A percentile compares a stretch with the other conserved stretches of the same genome.
Evolutionary conservation across 2,113 vertebrate species (phyloP).

Genomic region (Bubo bubo): DNA sequence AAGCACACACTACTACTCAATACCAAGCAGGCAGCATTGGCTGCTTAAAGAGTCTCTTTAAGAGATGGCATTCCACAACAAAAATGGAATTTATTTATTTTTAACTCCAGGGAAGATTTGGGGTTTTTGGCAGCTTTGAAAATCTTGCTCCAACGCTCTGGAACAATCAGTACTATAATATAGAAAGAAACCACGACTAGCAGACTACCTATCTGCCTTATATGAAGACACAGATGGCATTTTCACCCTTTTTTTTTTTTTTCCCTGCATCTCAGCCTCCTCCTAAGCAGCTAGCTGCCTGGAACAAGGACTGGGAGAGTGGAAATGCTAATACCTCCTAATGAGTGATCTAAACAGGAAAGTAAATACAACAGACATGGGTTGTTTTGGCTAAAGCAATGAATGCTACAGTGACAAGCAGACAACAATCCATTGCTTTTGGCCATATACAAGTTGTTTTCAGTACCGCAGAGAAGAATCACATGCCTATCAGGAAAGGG

Average conservation of each 20-base stretch:
- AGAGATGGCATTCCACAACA: background rate
- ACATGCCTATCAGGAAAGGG: background rate
- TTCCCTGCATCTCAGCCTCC: background rate
- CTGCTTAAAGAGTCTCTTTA: background rate
- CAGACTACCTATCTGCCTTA: conserved; percentile 35
- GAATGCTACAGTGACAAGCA: background rate
- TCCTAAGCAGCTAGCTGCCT: conserved; percentile 58
- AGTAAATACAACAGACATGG: conserved; percentile 46
- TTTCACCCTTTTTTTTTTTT: conserved; percentile 13
- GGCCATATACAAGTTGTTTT: background rate
- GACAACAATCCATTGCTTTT: background rate
- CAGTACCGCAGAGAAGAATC: conserved; percentile 38
- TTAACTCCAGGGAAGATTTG: conserved; percentile 4
- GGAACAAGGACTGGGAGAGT: conserved; percentile 17
- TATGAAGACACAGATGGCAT: conserved; percentile 52
- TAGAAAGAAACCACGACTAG: conserved; percentile 2
- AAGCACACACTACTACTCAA: conserved; percentile 19
- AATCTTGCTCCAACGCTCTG: conserved; percentile 6
- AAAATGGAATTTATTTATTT: conserved; percentile 4
- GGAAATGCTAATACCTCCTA: conserved; percentile 37
- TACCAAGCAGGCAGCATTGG: conserved; percentile 1
- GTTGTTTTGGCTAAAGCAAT: background rate
- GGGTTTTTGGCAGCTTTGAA: background rate
- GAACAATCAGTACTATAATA: background rate
- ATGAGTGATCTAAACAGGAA: conserved; percentile 46